Percentiles rank a stretch among this genome's conserved stretches.
Conservation (phyloP, 2,888 invertebrate genomes). For the Slavum lentiscoides region DNA sequence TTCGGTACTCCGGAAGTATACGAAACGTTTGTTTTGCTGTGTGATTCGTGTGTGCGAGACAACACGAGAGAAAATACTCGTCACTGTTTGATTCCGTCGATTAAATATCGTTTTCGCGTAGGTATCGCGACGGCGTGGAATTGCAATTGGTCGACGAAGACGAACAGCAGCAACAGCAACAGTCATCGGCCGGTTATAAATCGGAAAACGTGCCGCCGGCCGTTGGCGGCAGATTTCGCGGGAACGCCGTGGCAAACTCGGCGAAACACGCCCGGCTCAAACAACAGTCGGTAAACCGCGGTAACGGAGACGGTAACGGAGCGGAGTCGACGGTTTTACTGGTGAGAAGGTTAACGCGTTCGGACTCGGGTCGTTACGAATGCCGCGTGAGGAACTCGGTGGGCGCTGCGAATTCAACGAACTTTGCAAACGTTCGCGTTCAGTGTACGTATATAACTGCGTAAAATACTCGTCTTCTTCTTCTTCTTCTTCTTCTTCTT, state of each 20-base stretch:
- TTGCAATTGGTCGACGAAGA: conserved; percentile 36
- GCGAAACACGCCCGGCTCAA: conserved; percentile 35
- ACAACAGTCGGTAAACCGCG: neutral
- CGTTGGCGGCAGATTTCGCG: neutral
- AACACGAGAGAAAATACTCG: too few species aligned
- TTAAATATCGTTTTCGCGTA: neutral
- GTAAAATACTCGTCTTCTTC: too few species aligned
- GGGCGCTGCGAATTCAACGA: conserved; percentile 70
- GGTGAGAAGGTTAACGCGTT: conserved; percentile 34
- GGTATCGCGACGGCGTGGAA: conserved; percentile 37
- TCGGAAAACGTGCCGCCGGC: neutral
- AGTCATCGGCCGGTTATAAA: neutral
- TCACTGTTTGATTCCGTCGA: too few species aligned
- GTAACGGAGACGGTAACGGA: conserved; percentile 14
- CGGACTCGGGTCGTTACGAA: conserved; percentile 71
- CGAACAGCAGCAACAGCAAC: neutral
- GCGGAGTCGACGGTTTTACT: conserved; percentile 14
- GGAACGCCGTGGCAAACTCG: neutral
- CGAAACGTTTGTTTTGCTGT: too few species aligned
- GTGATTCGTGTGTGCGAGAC: too few species aligned
- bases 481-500: too few species aligned
- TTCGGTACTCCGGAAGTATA: too few species aligned
- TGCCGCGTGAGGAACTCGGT: conserved; percentile 81
- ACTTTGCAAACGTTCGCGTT: conserved; percentile 57
- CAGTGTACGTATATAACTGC: conserved; percentile 56